phyloP scores from a whole-genome alignment of 2,797 vertebrate genomes.

The Neoniphon sammara region DNA sequence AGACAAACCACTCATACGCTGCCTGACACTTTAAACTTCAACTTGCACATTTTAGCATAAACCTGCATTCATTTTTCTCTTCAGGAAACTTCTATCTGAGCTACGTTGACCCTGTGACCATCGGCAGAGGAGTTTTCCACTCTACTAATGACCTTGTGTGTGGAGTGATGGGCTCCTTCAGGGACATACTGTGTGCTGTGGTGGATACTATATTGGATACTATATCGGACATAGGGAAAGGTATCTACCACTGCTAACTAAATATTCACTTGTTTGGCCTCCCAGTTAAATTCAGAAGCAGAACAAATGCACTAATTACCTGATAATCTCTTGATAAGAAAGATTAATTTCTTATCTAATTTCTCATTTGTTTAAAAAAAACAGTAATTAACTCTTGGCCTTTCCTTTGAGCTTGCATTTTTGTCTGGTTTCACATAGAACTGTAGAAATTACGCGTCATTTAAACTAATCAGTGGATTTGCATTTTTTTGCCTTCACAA shows the following conservation, averaged over 20 bases:
- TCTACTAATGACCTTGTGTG: conserved; percentile 66
- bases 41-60: background rate
- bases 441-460: background rate
- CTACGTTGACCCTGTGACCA: conserved; percentile 76
- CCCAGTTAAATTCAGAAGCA: background rate
- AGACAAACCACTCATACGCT: background rate
- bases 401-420: background rate
- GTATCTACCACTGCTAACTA: conserved; percentile 39
- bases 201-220: conserved; percentile 52
- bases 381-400: background rate
- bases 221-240: conserved; percentile 55
- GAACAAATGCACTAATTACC: background rate
- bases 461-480: background rate
- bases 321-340: background rate
- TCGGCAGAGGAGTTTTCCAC: conserved; percentile 74
- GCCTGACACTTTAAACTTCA: background rate
- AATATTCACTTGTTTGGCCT: background rate
- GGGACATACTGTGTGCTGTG: conserved; percentile 54
- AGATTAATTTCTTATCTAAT: background rate
- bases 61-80: background rate
- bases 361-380: background rate
- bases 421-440: background rate
- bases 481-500: background rate
- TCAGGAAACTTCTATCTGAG: conserved; percentile 78
- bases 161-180: conserved; percentile 41